These are phyloP conservation scores for Trochalopteron elliotii DNA, from an alignment of 2,113 vertebrate genomes.

Conservation along the genomic window DNA sequence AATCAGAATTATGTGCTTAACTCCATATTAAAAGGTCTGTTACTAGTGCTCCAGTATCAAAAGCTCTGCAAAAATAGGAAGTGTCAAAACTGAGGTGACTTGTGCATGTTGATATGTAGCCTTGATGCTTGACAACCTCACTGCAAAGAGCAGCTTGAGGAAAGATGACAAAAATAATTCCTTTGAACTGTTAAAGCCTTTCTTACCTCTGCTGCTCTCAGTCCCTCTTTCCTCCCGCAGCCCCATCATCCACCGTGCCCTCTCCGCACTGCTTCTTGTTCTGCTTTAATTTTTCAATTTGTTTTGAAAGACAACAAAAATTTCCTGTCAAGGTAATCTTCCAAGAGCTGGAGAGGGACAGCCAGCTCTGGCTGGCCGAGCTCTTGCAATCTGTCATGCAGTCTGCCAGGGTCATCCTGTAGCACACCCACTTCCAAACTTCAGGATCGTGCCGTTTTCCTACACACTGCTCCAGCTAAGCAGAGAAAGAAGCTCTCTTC, in stretches of 20 bases:
- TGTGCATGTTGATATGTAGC: neutral
- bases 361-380: accelerated
- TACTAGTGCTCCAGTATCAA: neutral
- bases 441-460: neutral
- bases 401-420: neutral
- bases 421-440: neutral
- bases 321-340: neutral
- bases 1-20: slow-evolving; percentile 7
- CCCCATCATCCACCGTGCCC: neutral
- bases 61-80: neutral
- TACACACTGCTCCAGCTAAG: neutral
- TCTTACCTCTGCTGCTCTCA: neutral
- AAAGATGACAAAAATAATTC: neutral
- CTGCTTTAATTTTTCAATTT: slow-evolving; percentile 4
- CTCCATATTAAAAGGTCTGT: neutral
- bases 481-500: neutral
- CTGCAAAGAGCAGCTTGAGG: neutral
- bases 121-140: neutral
- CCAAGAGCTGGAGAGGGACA: neutral
- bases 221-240: neutral
- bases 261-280: neutral
- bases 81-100: neutral
- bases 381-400: accelerated
- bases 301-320: neutral
- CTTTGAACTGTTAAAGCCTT: neutral